These are phyloP conservation scores for Prunella strophiata DNA, from an alignment of 2,797 vertebrate species.

Conservation along the genomic window DNA sequence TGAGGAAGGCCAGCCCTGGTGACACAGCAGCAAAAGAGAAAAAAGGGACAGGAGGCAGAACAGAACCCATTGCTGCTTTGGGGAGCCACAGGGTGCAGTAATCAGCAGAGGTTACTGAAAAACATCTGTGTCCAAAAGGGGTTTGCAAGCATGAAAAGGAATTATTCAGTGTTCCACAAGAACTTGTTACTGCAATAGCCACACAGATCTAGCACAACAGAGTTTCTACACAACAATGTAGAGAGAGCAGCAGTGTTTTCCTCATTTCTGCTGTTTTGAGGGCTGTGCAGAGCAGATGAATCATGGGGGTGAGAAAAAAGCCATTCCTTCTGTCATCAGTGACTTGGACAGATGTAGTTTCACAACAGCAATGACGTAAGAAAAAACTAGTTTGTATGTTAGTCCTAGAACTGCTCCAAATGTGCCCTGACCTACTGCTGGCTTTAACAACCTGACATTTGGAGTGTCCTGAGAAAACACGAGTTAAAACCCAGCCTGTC, in stretches of 20 bases:
- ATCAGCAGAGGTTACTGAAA: neutral
- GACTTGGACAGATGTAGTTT: neutral
- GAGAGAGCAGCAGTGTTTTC: neutral
- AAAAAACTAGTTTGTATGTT: no score
- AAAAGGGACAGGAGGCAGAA: neutral
- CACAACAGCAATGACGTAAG: neutral
- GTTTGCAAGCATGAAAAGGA: neutral
- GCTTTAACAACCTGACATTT: neutral
- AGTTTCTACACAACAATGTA: neutral
- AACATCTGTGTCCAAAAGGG: neutral
- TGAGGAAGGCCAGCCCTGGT: neutral
- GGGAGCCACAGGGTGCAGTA: neutral
- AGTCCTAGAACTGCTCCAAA: neutral
- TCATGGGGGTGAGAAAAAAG: neutral
- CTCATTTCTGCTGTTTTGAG: neutral
- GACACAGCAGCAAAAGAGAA: neutral
- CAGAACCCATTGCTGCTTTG: neutral
- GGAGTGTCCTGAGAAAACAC: neutral
- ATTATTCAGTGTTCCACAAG: neutral
- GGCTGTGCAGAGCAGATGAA: neutral
- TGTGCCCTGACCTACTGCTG: neutral
- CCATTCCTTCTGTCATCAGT: neutral
- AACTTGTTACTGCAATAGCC: accelerated
- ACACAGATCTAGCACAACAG: neutral
- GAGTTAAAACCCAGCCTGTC: accelerated